Evolutionary conservation across 2,888 invertebrate species (phyloP).

Genomic region (Capitulum mitella): DNA sequence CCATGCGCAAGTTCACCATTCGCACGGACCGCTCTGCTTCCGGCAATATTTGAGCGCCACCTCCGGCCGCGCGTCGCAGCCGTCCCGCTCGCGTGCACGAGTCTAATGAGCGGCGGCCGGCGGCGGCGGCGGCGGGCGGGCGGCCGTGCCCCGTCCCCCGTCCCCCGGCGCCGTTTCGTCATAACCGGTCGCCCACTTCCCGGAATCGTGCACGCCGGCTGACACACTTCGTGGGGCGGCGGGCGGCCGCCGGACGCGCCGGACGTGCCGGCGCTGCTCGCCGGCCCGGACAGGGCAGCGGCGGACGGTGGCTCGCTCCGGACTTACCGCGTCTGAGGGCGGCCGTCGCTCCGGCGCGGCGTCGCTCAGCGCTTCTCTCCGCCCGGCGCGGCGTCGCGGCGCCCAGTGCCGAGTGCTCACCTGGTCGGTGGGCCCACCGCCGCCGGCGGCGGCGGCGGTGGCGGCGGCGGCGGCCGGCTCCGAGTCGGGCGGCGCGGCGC

Average conservation of each 20-base stretch:
- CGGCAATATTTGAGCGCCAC: no score
- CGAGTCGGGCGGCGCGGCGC: not conserved
- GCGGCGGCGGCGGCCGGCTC: not conserved
- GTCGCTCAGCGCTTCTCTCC: no score
- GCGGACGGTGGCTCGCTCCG: no score
- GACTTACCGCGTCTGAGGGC: no score
- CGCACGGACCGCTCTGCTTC: not conserved
- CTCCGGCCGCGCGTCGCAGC: not conserved
- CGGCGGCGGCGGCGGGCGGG: not conserved
- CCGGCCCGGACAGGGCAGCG: no score
- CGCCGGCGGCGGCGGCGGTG: not conserved
- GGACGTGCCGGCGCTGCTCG: not conserved
- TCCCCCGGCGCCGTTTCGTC: not conserved
- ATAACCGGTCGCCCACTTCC: not conserved
- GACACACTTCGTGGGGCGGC: not conserved
- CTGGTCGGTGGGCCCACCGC: not conserved
- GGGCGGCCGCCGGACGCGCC: not conserved
- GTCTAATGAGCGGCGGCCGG: not conserved
- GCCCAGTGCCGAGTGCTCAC: no score
- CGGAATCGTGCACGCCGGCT: not conserved
- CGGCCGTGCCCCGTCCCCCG: not conserved
- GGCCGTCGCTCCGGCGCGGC: no score
- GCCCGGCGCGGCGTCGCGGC: no score
- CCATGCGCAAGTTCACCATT: constrained; percentile 6
- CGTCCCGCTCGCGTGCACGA: not conserved